These are phyloP conservation scores for Yponomeuta evonymella DNA, from an alignment of 2,888 invertebrate genomes.

Conservation along the genomic window DNA sequence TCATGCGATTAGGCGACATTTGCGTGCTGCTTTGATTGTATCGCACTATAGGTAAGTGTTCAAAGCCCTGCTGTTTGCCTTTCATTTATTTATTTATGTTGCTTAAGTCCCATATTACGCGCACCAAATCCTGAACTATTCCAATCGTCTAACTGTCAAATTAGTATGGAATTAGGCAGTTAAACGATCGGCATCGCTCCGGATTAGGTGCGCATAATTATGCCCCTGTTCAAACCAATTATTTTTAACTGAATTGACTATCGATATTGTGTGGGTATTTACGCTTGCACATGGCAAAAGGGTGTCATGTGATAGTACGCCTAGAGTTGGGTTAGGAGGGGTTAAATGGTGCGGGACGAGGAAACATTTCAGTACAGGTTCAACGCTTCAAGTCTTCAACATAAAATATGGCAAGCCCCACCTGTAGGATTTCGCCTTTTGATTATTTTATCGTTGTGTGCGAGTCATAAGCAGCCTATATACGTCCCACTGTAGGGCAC, in stretches of 20 bases:
- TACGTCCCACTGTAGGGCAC: too few species aligned
- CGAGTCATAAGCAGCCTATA: too few species aligned
- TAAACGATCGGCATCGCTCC: too few species aligned
- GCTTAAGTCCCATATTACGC: too few species aligned
- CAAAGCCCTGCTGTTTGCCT: not conserved
- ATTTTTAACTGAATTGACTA: not conserved
- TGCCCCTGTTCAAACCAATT: too few species aligned
- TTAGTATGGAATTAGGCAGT: too few species aligned
- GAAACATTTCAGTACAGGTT: conserved; percentile 52
- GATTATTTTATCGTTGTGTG: conserved; percentile 8
- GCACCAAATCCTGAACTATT: too few species aligned
- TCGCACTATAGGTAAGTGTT: not conserved
- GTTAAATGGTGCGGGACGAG: conserved; percentile 27
- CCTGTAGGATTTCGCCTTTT: conserved; percentile 35
- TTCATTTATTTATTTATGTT: not conserved
- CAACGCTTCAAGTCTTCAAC: conserved; percentile 41
- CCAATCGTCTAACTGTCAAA: too few species aligned
- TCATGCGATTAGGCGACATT: conserved; percentile 14
- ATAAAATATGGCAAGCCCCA: conserved; percentile 36
- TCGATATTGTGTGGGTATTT: not conserved
- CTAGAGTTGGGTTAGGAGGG: conserved; percentile 4
- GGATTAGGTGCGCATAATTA: too few species aligned
- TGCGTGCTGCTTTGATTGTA: conserved; percentile 9
- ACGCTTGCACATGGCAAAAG: not conserved
- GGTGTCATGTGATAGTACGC: not conserved